Conservation (phyloP, 2,113 vertebrate genomes). For the Bos indicus region DNA sequence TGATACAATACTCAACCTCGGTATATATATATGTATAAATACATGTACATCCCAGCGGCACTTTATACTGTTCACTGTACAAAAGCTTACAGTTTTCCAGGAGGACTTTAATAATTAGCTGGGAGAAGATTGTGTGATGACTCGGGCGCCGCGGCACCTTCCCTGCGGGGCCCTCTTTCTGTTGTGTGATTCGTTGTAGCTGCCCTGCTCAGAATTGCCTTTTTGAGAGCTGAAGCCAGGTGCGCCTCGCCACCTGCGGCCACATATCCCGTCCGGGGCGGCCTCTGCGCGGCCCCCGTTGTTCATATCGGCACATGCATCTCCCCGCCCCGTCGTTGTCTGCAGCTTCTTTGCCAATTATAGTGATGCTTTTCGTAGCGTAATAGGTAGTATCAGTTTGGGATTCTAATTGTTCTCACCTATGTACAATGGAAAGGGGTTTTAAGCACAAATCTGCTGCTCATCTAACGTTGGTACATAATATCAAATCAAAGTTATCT, state of each 20-base stretch:
- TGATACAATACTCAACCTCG: slow-evolving; percentile 93
- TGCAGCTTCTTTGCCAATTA: slow-evolving; percentile 98
- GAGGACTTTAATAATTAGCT: slow-evolving; percentile 85
- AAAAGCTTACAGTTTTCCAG: slow-evolving; percentile 90
- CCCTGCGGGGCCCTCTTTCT: slow-evolving; percentile 86
- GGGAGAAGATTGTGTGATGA: slow-evolving; percentile 85
- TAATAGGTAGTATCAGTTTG: slow-evolving; percentile 98
- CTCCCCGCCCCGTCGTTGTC: slow-evolving; percentile 93
- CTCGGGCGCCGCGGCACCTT: slow-evolving; percentile 84
- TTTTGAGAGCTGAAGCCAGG: slow-evolving; percentile 94
- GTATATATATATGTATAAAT: slow-evolving; percentile 92
- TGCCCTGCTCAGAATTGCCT: slow-evolving; percentile 95
- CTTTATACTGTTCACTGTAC: slow-evolving; percentile 99
- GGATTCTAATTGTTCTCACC: slow-evolving; percentile 94
- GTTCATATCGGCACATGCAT: slow-evolving; percentile 91
- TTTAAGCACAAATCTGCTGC: slow-evolving; percentile 99
- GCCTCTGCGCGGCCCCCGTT: slow-evolving; percentile 87
- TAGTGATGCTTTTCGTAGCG: slow-evolving; percentile 99
- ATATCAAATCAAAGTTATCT: slow-evolving; percentile 94
- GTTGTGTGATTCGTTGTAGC: slow-evolving; percentile 92
- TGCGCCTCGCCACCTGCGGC: slow-evolving; percentile 91
- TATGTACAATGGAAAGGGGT: slow-evolving; percentile 95
- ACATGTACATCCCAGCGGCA: slow-evolving; percentile 96
- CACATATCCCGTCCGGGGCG: slow-evolving; percentile 87
- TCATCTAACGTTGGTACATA: slow-evolving; percentile 95